Evolutionary conservation across 2,888 invertebrate species (phyloP), one percentile per base, ranked within the genome.

Genomic region (Hydraecia micacea): DNA sequence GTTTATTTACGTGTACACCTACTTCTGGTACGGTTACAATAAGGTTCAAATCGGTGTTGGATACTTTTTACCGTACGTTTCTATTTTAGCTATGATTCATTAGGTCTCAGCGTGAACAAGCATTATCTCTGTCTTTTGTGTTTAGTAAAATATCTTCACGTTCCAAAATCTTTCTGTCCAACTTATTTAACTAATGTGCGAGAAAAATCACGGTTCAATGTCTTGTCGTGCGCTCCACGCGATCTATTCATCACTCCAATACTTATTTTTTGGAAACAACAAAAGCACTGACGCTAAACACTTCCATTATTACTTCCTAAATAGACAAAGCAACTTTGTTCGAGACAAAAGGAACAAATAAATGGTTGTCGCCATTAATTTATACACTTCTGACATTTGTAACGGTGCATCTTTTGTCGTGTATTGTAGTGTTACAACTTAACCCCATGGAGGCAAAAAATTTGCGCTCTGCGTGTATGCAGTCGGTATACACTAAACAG

Each of bases 361-460:
- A 96, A 96, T 94, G 96, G 93, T 93, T 95, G 94, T 95, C 93
- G 94, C 95, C 95, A 96, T 97, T 95, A 95, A 96, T 96, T 96
- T 94, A 92, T 93, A 93, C 89, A 94, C 93, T 95, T 95, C 93
- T 95, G 96, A 96, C 96, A 95, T 93, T 95, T 92, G 93, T 96
- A 96, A 96, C 95, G 94, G 96, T 92, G 92, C 90, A 92, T 92
- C 94, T 93, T 94, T 96, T 95, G 94, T 95, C 86, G 88, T 83
- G 83, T 83, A 77, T 88, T 89, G 86, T 87, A 91, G 91, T 62
- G 78, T 77, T 78, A 80, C 91, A 92, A 91, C 91, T 93, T 93
- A 94, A 93, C 91, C 93, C 92, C 89, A 91, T 92, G 84, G 93
- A 93, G 93, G 92, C 92, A 92, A 94, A 93, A 95, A 95, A 95